Evolutionary conservation across 2,888 invertebrate genomes (phyloP), one percentile per base, ranked within the genome.

Genomic region (Pseudolycoriella hygida): DNA sequence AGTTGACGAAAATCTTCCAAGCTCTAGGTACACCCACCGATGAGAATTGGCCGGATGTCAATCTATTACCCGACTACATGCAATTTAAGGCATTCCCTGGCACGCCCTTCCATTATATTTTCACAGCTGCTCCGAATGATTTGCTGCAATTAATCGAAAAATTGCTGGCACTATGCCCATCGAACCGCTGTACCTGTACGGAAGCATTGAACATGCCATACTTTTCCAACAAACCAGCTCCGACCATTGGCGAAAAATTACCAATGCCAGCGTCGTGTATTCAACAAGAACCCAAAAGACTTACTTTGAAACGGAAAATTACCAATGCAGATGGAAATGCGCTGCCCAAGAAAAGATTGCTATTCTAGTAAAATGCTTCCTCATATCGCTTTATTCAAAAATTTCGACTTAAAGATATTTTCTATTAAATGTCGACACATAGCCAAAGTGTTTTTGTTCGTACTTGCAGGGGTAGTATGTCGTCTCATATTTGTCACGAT

Each of bases 81-180:
- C 81, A 86, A 59, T 94, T 96, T 64, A 94, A 93, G 60, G 73
- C 76, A 8, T 85, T 84, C 54, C 79, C 82, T 1, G 76, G 85
- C 0, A 87, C 85, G 37, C 87, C 88, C 3, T 64, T 97, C 42
- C 79, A 83, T 49, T 80, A 88, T 55, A 93, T 98, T 56, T 98
- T 98, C 63, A 90, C 90, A 40, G 97, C 97, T 2, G 96, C 94
- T 2, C 75, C 80, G 0, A 88, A 93, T 60, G 97, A 97, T 69
- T 69, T 96, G 32, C 66, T 98, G 20, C 76, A 80, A 50, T 67
- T 98, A 44, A 68, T 97, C 47, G 77, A 78, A 38, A 75, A 73
- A 45, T 65, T 94, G 46, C 68, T 97, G 11, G 72, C 78, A 11
- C 68, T 94, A 49, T 83, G 89, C 68, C 97, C 97, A 1, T 67